These are phyloP conservation scores for Nyleta sp. DNA, from an alignment of 2,888 invertebrate species.

Conservation along the genomic window DNA sequence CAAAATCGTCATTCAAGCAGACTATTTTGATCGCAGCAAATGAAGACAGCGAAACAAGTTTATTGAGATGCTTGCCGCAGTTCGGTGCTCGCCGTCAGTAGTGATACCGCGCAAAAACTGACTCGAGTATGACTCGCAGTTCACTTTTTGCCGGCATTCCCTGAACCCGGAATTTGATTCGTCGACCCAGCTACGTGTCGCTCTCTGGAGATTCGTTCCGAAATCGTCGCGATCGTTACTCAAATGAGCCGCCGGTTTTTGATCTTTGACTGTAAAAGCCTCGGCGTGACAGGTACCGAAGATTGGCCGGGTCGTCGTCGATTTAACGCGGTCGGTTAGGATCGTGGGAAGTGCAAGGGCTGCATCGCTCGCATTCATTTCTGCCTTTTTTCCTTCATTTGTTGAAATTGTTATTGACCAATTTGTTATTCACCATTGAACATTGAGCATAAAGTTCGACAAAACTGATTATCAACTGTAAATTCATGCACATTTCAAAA, in stretches of 20 bases:
- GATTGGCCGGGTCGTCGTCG: conserved; percentile 37
- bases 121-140: conserved; percentile 51
- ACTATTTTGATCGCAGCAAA: conserved; percentile 9
- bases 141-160: conserved; percentile 54
- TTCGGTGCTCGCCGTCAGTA: conserved; percentile 20
- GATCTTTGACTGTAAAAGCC: conserved; percentile 60
- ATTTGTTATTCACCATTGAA: no score
- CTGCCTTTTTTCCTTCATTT: not conserved
- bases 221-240: conserved; percentile 66
- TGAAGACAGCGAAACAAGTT: conserved; percentile 26
- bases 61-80: conserved; percentile 16
- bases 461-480: no score
- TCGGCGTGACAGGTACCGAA: conserved; percentile 55
- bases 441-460: no score
- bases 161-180: conserved; percentile 61
- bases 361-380: conserved; percentile 24
- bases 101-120: conserved; percentile 15
- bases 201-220: conserved; percentile 71
- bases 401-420: not conserved
- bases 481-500: no score
- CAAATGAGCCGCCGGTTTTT: conserved; percentile 64
- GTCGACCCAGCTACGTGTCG: conserved; percentile 56
- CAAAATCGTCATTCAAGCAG: no score
- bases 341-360: conserved; percentile 59
- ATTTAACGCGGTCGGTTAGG: conserved; percentile 54